phyloP scores from a whole-genome alignment of 2,797 vertebrate species.

The Bucorvus abyssinicus region DNA sequence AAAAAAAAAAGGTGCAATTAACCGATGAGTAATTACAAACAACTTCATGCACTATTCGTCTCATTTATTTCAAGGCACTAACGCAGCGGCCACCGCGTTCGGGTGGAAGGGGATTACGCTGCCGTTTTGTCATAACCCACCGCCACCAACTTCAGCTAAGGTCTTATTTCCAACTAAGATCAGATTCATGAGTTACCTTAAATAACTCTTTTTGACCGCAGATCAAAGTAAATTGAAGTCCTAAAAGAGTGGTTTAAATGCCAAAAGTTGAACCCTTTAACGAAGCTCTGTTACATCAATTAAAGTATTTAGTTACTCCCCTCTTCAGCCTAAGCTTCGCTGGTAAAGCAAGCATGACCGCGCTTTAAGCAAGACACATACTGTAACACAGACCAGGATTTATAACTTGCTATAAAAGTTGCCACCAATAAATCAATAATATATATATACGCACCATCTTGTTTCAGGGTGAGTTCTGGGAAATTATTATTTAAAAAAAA shows the following conservation, averaged over 20 bases:
- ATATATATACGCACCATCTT: neutral
- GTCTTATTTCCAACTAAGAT: neutral
- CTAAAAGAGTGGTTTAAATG: slow-evolving; percentile 7
- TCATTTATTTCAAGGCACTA: neutral
- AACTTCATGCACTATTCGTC: neutral
- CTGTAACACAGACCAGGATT: slow-evolving; percentile 5
- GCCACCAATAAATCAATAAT: slow-evolving; percentile 45
- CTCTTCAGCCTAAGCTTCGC: neutral
- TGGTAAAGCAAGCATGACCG: slow-evolving; percentile 17
- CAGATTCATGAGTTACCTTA: neutral
- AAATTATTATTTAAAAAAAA: neutral
- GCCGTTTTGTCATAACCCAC: neutral
- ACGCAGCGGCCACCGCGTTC: neutral
- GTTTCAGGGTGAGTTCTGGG: neutral
- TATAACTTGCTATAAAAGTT: neutral
- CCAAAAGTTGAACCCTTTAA: neutral
- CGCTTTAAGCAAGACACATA: neutral
- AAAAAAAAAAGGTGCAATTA: neutral
- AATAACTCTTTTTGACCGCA: neutral
- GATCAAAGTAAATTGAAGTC: neutral
- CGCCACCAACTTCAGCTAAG: neutral
- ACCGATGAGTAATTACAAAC: neutral
- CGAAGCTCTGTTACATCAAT: neutral
- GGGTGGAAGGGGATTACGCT: neutral
- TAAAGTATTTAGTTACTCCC: slow-evolving; percentile 15